Evolutionary conservation across 2,797 vertebrate species (phyloP).

Genomic region (Melanotaenia maccullochi): DNA sequence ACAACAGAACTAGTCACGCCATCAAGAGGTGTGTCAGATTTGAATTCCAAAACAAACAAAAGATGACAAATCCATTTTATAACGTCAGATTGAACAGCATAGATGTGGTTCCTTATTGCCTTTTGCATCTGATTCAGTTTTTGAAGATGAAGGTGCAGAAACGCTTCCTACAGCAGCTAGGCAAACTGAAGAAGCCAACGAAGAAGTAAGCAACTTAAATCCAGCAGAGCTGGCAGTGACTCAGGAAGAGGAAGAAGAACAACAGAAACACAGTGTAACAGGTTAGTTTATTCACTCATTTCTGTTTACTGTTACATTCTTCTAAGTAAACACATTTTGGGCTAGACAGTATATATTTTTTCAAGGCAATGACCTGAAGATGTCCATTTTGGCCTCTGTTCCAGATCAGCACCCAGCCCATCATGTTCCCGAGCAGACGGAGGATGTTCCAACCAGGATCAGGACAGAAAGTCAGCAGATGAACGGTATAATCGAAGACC

Average conservation of each 20-base stretch:
- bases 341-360: no score
- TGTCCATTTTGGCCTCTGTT: neutral
- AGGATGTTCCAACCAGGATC: slow-evolving; percentile 72
- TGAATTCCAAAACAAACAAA: no score
- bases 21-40: slow-evolving; percentile 58
- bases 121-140: slow-evolving; percentile 56
- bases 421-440: slow-evolving; percentile 73
- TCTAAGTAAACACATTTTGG: no score
- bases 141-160: slow-evolving; percentile 65
- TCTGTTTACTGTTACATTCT: neutral
- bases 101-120: slow-evolving; percentile 1
- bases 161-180: slow-evolving; percentile 28
- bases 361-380: slow-evolving; percentile 4
- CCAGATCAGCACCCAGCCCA: slow-evolving; percentile 62
- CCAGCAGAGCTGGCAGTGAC: slow-evolving; percentile 25
- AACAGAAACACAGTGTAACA: slow-evolving; percentile 26
- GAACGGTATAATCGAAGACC: slow-evolving; percentile 93
- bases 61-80: neutral
- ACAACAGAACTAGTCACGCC: slow-evolving; percentile 52
- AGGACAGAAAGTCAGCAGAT: slow-evolving; percentile 85
- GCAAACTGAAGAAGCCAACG: slow-evolving; percentile 29
- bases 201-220: slow-evolving; percentile 34
- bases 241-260: slow-evolving; percentile 42
- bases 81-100: no score
- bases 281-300: slow-evolving; percentile 33